Conservation (phyloP, 2,113 vertebrate genomes). For the Suricata suricatta region DNA sequence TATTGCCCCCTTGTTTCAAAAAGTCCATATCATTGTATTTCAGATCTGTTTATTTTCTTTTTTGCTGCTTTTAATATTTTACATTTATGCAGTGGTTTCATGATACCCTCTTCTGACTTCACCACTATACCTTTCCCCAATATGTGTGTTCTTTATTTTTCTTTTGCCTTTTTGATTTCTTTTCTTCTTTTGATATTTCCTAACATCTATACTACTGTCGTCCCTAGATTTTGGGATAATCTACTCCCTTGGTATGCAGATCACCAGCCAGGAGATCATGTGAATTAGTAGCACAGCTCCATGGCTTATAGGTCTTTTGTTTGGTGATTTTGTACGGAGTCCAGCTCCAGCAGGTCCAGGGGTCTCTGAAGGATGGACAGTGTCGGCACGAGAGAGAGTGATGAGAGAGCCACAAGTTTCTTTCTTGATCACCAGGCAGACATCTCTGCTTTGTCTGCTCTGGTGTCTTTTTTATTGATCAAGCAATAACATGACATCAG, state of each 20-base stretch:
- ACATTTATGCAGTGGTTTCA: not conserved
- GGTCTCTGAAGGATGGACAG: too few relatives aligned
- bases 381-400: too few relatives aligned
- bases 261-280: not conserved
- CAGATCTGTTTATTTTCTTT: not conserved
- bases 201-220: not conserved
- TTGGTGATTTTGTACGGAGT: not conserved
- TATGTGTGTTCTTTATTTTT: not conserved
- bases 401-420: too few relatives aligned
- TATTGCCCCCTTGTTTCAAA: not conserved
- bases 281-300: not conserved
- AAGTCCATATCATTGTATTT: not conserved
- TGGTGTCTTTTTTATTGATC: too few relatives aligned
- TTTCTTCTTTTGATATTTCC: not conserved
- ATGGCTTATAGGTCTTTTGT: not conserved
- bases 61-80: slow-evolving; percentile 9
- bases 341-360: too few relatives aligned
- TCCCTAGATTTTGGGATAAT: not conserved
- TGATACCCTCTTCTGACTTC: not conserved
- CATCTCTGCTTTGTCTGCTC: too few relatives aligned
- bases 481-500: too few relatives aligned
- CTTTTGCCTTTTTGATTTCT: not conserved
- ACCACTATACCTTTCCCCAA: not conserved
- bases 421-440: too few relatives aligned
- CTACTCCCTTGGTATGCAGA: not conserved